Evolutionary conservation across 2,113 vertebrate genomes (phyloP).

Genomic region (Nettapus auritus): DNA sequence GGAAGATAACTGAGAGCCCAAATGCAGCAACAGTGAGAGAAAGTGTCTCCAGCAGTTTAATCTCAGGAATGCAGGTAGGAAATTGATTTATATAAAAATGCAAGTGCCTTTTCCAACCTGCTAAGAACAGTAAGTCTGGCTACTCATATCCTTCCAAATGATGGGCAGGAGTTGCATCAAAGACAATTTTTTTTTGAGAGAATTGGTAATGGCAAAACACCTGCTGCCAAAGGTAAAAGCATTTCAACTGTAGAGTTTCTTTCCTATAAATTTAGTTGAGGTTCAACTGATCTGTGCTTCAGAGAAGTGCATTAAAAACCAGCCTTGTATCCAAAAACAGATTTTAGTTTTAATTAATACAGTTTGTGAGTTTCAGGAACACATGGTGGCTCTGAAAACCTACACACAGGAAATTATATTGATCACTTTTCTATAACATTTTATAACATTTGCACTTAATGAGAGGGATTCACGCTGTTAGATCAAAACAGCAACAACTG

Average conservation of each 20-base stretch:
- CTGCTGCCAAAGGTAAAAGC: neutral
- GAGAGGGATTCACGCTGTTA: neutral
- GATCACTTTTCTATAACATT: neutral
- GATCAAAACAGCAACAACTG: neutral
- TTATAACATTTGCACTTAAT: neutral
- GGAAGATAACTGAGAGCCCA: neutral
- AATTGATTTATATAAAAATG: neutral
- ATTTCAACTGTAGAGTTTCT: neutral
- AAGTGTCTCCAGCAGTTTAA: neutral
- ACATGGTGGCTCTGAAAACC: neutral
- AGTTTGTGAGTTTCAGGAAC: neutral
- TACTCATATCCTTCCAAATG: neutral
- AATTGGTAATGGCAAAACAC: neutral
- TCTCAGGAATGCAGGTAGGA: neutral
- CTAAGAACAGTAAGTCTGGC: neutral
- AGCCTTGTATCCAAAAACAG: neutral
- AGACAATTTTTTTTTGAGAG: neutral
- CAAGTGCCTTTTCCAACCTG: neutral
- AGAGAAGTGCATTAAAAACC: neutral
- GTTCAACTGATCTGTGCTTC: neutral
- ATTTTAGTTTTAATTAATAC: neutral
- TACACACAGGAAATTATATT: fast-evolving
- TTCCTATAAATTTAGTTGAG: neutral
- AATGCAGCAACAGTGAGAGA: fast-evolving
- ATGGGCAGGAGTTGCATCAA: neutral